Evolutionary conservation across 2,113 vertebrate species (phyloP), one percentile per base, ranked within the genome.

Genomic region (Chinchilla lanigera): DNA sequence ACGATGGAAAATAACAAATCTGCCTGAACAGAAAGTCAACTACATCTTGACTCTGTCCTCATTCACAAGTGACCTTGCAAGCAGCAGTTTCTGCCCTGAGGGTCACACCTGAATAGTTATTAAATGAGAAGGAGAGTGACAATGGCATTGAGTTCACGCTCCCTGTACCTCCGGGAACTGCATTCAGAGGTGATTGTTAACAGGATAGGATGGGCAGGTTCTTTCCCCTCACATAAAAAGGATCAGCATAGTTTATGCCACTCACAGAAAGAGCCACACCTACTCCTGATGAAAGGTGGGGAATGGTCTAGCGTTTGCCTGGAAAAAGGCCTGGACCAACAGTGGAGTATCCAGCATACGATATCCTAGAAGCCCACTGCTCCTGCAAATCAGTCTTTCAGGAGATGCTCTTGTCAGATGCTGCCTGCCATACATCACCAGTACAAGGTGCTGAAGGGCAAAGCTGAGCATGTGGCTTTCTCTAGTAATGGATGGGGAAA

Each of bases 231-330:
- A 83, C 47, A 81, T 38, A 22, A 95, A 93, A 73, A 33, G 28
- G 65, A 52, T 77, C 22, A 28, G 44, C 81, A 17, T 88, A 35
- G 10, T 44, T 90, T 65, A 44, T 87, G 38, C 90, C n/a, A 69
- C 19, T 99, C 98, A 98, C 98, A 98, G 86, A 99, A 99, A 98
- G 98, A 98, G 8, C 98, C 98, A 94, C 97, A 98, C 41, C 98
- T 98, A 83, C 98, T 98, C 3, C 1, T 58, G 52, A 50, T 56
- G 35, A 41, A 56, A 7, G 9, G 12, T 4, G 4, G 86, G 26
- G 3, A 87, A 75, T 24, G 85, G 35, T 54, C 19, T 60, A 50
- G 56, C 14, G 33, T 86, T 28, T 81, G 30, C 47, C 52, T 83
- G 47, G 2, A 7, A 16, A 95, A 50, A 30, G 56, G 33, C 81